Percentiles rank a stretch among this genome's conserved stretches.
Evolutionary conservation across 92 coral and sea anemone genomes (phyloP).

Genomic region (Micromussa lordhowensis): DNA sequence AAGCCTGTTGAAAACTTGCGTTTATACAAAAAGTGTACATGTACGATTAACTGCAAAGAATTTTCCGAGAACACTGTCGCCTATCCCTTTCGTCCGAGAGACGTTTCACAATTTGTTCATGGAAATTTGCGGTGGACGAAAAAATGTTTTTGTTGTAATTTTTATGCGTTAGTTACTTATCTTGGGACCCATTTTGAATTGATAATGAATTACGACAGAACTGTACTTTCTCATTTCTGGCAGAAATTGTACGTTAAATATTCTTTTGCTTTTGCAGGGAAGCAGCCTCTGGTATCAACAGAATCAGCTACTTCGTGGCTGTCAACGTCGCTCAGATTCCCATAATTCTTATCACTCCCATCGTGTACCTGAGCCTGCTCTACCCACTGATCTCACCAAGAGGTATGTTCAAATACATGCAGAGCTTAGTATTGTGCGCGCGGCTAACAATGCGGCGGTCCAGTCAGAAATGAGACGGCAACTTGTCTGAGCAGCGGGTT

Average conservation of each 20-base stretch:
- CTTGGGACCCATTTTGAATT: not conserved
- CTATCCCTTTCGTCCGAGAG: too few species aligned
- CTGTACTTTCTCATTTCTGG: not conserved
- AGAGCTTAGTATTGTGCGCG: not conserved
- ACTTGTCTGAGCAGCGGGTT: not conserved
- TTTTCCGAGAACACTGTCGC: too few species aligned
- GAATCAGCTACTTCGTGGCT: constrained; percentile 86
- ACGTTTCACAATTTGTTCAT: too few species aligned
- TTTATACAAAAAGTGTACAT: too few species aligned
- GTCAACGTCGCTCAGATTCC: constrained; percentile 87
- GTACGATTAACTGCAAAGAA: too few species aligned
- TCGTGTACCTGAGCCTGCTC: constrained; percentile 80
- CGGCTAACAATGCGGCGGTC: not conserved
- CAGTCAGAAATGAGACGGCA: not conserved
- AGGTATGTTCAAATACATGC: constrained; percentile 52
- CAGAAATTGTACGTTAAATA: not conserved
- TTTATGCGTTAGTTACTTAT: too few species aligned
- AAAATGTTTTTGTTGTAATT: not conserved
- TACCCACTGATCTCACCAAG: constrained; percentile 84
- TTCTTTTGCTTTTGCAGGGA: constrained; percentile 57
- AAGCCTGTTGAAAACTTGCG: too few species aligned
- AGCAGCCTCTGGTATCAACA: constrained; percentile 83
- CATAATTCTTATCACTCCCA: constrained; percentile 75
- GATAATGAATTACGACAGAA: not conserved
- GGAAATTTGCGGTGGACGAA: too few species aligned